Evolutionary conservation across 2,797 vertebrate species (phyloP).

Genomic region (Sebastes baramenuke): DNA sequence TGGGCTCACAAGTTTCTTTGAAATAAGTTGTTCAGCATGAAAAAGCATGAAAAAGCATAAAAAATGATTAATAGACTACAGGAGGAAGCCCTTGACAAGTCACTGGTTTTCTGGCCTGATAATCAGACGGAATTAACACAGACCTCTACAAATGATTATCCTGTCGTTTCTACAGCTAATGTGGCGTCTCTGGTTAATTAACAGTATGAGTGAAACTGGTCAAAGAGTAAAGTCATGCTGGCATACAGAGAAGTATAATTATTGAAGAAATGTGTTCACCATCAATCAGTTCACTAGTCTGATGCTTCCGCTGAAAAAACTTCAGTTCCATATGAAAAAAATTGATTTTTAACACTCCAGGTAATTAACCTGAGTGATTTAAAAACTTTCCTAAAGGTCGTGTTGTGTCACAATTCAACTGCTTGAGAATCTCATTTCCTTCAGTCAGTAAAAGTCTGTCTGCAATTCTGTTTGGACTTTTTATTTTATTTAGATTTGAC

Average conservation of each 20-base stretch:
- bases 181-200: not conserved
- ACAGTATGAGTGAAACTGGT: not conserved
- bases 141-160: not conserved
- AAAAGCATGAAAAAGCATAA: no score
- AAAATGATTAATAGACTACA: no score
- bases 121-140: not conserved
- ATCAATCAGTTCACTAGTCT: not conserved
- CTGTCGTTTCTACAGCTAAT: not conserved
- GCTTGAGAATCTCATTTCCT: not conserved
- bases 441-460: not conserved
- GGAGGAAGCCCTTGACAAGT: not conserved
- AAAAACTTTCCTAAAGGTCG: not conserved
- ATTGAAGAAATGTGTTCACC: not conserved
- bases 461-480: not conserved
- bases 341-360: not conserved
- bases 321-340: not conserved
- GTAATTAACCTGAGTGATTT: not conserved
- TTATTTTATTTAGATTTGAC: no score
- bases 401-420: not conserved
- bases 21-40: no score
- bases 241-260: not conserved
- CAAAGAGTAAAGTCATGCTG: not conserved
- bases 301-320: not conserved
- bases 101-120: not conserved
- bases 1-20: no score